Conservation (phyloP, 37 sponge, comb jelly and placozoan genomes). For the Theonella swinhoei region DNA sequence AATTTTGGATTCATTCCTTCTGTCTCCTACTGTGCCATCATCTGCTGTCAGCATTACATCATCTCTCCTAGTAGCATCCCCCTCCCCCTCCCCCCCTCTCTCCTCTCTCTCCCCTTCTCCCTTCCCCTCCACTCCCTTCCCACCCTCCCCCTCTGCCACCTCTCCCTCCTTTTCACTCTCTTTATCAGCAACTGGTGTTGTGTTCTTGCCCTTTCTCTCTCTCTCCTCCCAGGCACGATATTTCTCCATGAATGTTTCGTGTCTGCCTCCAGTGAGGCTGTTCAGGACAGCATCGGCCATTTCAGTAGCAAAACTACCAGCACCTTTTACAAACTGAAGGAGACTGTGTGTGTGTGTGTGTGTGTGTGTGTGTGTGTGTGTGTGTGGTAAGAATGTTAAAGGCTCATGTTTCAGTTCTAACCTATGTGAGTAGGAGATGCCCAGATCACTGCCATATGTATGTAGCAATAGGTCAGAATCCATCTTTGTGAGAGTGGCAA, state of each 20-base stretch:
- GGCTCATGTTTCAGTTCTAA: slow-evolving; percentile 8
- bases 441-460: slow-evolving; percentile 87
- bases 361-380: neutral
- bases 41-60: neutral
- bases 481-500: slow-evolving; percentile 82
- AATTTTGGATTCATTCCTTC: neutral
- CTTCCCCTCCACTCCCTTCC: neutral
- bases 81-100: neutral
- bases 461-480: slow-evolving; percentile 80
- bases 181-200: neutral
- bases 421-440: slow-evolving; percentile 89
- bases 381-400: neutral
- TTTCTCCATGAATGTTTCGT: slow-evolving; percentile 43
- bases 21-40: neutral
- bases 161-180: slow-evolving; percentile 9
- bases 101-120: neutral
- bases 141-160: neutral
- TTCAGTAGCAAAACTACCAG: slow-evolving; percentile 69
- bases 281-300: slow-evolving; percentile 88
- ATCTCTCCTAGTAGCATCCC: neutral
- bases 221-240: slow-evolving; percentile 22
- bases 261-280: slow-evolving; percentile 80
- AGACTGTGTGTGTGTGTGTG: slow-evolving; percentile 31
- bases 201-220: neutral
- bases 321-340: slow-evolving; percentile 80